Base-by-base conservation (phyloP, 2,888 invertebrate genomes). In the Dione vanillae region DNA sequence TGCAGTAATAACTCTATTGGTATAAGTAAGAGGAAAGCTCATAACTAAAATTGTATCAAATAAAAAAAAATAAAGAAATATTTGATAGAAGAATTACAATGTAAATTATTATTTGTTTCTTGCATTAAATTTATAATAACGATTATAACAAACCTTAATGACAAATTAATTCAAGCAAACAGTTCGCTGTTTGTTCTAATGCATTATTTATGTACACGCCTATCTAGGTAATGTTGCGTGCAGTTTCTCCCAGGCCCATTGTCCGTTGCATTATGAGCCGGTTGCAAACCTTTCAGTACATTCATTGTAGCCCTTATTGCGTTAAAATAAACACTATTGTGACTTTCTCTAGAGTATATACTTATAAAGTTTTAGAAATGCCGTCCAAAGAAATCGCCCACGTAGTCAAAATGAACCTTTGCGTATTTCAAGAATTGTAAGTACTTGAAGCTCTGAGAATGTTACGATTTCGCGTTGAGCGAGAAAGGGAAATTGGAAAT, bases 241-340 rank as follows among this genome's bases (percentile, higher is more conserved):
- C 80, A 79, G 80, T 83, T 82, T 85, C 84, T 80, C 80, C 70
- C 77, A 80, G 81, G 79, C 76, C 75, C 76, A 85, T 85, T 85
- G 84, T 84, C 78, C 81, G 67, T 70, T 75, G 73, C 79, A 71
- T 68, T 75, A 76, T 69, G 74, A 51, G 56, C 65, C 64, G 27
- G 73, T 73, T 64, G 47, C 74, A 71, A 74, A 51, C 69, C 51
- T 54, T 54, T 20, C 43, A 56, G 47, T 69, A 69, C 70, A 54
- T 40, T 68, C 27, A 19, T 40, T 59, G 20, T 70, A 40, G 56
- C 20, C 49, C 58, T 68, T 76, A 75, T 70, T 70, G 19, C 69
- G 47, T 64, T 37, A 16, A 52, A 49, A 71, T 69, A 72, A 49
- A 65, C 9, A 37, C 70, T 35, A 62, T 40, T 47, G 37, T 43